Evolutionary conservation across 2,113 vertebrate genomes (phyloP).

Genomic region (Mesoclemmys tuberculata): DNA sequence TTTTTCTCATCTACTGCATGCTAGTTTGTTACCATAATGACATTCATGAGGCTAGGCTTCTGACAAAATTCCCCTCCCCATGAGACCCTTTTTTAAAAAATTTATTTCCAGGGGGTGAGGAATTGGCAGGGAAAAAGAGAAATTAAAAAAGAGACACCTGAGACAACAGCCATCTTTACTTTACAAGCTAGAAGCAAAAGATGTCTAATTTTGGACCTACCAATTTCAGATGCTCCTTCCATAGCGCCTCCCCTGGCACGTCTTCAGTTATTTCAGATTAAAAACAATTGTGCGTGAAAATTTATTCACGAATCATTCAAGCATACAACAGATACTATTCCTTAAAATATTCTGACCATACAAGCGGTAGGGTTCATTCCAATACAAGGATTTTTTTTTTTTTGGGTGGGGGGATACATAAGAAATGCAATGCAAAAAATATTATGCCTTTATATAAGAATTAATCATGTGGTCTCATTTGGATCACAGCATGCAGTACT

Average conservation of each 20-base stretch:
- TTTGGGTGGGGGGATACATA: background rate
- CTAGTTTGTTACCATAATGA: background rate
- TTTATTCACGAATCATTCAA: background rate
- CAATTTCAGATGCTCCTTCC: background rate
- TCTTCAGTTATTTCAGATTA: background rate
- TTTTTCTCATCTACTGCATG: background rate
- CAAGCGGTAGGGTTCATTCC: background rate
- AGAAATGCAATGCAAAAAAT: fast-evolving
- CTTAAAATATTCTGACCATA: background rate
- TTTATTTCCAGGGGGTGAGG: background rate
- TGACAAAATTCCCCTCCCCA: background rate
- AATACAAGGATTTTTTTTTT: fast-evolving
- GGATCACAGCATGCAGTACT: background rate
- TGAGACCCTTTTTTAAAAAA: background rate
- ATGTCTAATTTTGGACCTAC: background rate
- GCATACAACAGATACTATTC: background rate
- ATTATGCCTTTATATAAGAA: background rate
- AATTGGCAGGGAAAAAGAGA: background rate
- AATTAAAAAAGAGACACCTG: background rate
- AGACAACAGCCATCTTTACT: background rate
- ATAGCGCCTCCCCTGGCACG: fast-evolving
- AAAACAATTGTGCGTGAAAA: background rate
- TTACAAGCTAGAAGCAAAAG: background rate
- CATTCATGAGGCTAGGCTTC: background rate
- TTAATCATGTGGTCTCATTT: background rate